Base-by-base conservation (phyloP, 1,140 invertebrate species). In the Drosophila teissieri region DNA sequence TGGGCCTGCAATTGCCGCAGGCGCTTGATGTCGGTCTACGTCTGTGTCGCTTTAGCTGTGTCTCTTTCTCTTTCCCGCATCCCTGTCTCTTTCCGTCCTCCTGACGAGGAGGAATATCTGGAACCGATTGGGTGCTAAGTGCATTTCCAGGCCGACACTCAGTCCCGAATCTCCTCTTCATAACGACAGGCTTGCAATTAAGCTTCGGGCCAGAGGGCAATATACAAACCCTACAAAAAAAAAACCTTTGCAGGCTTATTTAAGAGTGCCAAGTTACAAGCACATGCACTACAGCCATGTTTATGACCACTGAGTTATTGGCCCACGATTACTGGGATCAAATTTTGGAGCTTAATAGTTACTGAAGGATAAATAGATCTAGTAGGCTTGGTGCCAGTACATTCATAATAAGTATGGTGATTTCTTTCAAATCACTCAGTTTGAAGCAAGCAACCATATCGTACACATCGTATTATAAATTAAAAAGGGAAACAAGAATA, bases 1-100 rank as follows among this genome's bases (percentile, higher is more conserved):
- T 86, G 83, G 83, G 74, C 57, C 72, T 86, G 83, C 84, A 79
- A 88, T 89, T 83, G 84, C 84, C 80, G 65, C 75, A 69, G 65
- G 79, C 68, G 60, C 79, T 85, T 64, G 73, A 82, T 82, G 75
- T 80, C 70, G 73, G 53, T 56, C 58, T 60, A 40, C 34, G 44
- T 70, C 45, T 58, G n/a, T 36, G 6, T 45, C 40, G 17, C 54
- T 51, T 11, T 11, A 14, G 12, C 37, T 42, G 48, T 42, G 48
- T 60, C 62, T 24, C 31, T 55, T n/a, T 53, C 48, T 51, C 48
- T 34, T n/a, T n/a, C 3, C 24, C 6, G 36, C 27, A 37, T 31
- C 12, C n/a, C 22, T 60, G 44, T 52, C 17, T 52, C 14, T 51
- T 39, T 15, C 11, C 11, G 42, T 64, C 22, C 45, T 40, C 45